Evolutionary conservation across 2,888 invertebrate genomes (phyloP), one percentile per base, ranked within the genome.

Genomic region (Leptopilina syphax): DNA sequence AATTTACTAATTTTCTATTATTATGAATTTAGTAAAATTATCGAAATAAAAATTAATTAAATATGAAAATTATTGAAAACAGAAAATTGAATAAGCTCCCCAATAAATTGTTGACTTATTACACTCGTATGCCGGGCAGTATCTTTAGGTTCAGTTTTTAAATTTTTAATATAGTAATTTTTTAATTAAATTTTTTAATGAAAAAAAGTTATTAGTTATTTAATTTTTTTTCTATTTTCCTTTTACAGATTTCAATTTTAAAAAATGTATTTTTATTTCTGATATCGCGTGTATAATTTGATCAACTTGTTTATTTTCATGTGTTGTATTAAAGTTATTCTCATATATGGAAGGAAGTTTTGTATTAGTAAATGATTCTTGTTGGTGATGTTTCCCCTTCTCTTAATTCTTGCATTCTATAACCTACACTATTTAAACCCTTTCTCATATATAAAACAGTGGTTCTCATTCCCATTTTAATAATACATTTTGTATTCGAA

Each of bases 231-330:
- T 57, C 1, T 8, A 54, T 54, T 13, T 57, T 57, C 12, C 4
- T 57, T 57, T 10, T 57, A 5, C 7, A 60, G 5, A 60, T 3
- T 60, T 60, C 3, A 18, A 4, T 57, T 57, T 57, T 57, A 57
- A 12, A 3, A 57, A 57, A 57, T 57, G 57, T 13, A 50, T 50
- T 50, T 50, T 12, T 10, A 12, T 50, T 50, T 10, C 12, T 18
- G 63, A 63, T 63, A 63, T 63, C 63, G 63, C 63, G 63, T 63
- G 24, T 63, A 18, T 63, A 63, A 63, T 63, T 63, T 63, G 63
- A 24, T 63, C 6, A n/a, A 63, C 63, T 63, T 63, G 63, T 63
- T 63, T 24, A 63, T 63, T 63, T 63, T 63, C 63, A 18, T 63
- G 24, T 63, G 60, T 60, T 63, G 24, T 24, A 63, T 63, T 24